These are phyloP conservation scores for Saccostrea echinata DNA, from an alignment of 1,140 invertebrate species.

Conservation along the genomic window DNA sequence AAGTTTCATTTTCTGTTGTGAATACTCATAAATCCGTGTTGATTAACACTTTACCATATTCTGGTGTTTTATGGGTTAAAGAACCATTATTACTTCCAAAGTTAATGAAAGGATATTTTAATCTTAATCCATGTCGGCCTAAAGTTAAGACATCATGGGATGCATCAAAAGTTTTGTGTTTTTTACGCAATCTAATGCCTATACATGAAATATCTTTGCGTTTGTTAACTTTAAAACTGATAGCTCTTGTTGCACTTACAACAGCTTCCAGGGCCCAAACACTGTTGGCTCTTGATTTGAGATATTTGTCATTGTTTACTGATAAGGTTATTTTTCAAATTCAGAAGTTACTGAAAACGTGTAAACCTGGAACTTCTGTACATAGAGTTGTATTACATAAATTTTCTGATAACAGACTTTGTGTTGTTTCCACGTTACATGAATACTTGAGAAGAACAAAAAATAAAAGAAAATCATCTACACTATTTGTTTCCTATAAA, in stretches of 20 bases:
- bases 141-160: conserved; percentile 56
- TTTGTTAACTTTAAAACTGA: conserved; percentile 55
- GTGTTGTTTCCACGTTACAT: conserved; percentile 35
- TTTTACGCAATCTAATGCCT: conserved; percentile 44
- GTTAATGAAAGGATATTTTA: conserved; percentile 59
- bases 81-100: conserved; percentile 52
- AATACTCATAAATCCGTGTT: conserved; percentile 53
- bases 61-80: too few species aligned
- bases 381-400: neutral
- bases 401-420: conserved; percentile 7
- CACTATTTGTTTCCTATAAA: conserved; percentile 51
- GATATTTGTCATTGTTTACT: conserved; percentile 13
- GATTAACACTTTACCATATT: conserved; percentile 40
- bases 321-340: neutral
- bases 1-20: conserved; percentile 52
- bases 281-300: conserved; percentile 44
- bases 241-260: conserved; percentile 44
- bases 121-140: conserved; percentile 49
- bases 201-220: too few species aligned
- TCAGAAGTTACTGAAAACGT: conserved; percentile 43
- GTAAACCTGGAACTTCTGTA: neutral
- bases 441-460: conserved; percentile 46
- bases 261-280: conserved; percentile 54
- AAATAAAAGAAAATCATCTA: conserved; percentile 39
- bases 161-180: conserved; percentile 59